Base-by-base conservation (phyloP, 2,888 invertebrate species). In the Hirtodrosophila confusa region DNA sequence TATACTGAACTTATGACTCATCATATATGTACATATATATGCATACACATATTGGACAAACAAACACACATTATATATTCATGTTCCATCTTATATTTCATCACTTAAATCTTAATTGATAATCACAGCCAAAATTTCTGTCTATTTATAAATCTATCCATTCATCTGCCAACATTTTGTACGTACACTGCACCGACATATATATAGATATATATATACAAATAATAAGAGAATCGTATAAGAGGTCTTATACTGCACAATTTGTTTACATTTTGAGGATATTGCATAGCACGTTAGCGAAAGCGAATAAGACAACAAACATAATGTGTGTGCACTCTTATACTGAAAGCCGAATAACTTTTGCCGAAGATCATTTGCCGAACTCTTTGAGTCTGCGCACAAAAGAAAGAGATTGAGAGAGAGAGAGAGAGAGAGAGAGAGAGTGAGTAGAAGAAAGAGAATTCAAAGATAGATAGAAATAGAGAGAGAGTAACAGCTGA, bases 61-160 rank as follows among this genome's bases (percentile, higher is more conserved):
- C 29, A 47, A 48, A 23, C 40, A 36, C 4, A 23, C 11, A 11
- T 41, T 43, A 62, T 51, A 55, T 37, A 49, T 70, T 53, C 17
- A 83, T 70, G 33, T 65, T 56, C 65, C 80, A 77, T 70, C 80
- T 86, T 71, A 61, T 69, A 62, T 86, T 83, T 83, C 84, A 86
- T 61, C 70, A 63, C 63, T 63, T 71, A 71, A 73, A 76, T 76
- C 61, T 66, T 73, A 69, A 76, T 80, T 80, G 78, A 71, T 66
- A 69, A 71, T 71, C 74, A 60, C 68, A 76, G 80, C 53, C 65
- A 62, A 86, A 62, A 71, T 40, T 50, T 65, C 31, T 11, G 24
- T 49, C 70, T 80, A 80, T 71, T 86, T 83, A 51, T 74, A 74
- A 65, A 51, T 65, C 37, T 61, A 63, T 72, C 61, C 69, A 69